Base-by-base conservation (phyloP, 2,797 vertebrate genomes). In the Hafferia zeledoni region DNA sequence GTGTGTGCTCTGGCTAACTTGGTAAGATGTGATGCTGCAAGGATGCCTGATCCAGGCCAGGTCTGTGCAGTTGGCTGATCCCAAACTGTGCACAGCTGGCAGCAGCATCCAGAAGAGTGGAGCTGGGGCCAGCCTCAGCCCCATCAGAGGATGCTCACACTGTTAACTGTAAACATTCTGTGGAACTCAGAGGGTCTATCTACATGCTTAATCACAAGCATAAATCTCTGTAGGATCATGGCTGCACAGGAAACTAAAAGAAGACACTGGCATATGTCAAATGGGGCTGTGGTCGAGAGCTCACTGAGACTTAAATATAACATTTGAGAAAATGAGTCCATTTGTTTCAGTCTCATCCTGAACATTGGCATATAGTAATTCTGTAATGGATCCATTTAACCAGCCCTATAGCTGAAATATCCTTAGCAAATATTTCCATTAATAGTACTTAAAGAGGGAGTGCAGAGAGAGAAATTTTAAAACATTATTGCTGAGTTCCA, bases 401-500 rank as follows among this genome's bases (percentile, higher is more conserved):
- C 30, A 74, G 60, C 84, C 59, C 70, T 96, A 74, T 50, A 87
- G 65, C 59, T 91, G 95, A 86, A 94, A 87, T 88, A 82, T 70
- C 67, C 72, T 87, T 84, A 84, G 44, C 63, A 94, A 91, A 82
- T 94, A 94, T 86, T 92, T 90, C 74, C 59, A 95, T 84, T 88
- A 94, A 74, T 76, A 88, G 70, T 63, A 63, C 74, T 91, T 94
- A 55, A 70, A 90, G 85, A 78, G 23, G 27, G 59, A 91, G 37
- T 61, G 57, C 61, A 81, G 46, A 39, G 43, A 94, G 47, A 76
- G 52, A 91, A 79, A 93, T 93, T 94, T 86, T 60, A 79, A 94
- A 93, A 74, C 67, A 14, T 93, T 94, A 82, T 85, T 95, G 89
- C 80, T 90, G 95, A 96, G 63, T 94, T 94, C 77, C 85, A 63